phyloP scores from a whole-genome alignment of 2,888 invertebrate species.

The Drosophila meridiana region DNA sequence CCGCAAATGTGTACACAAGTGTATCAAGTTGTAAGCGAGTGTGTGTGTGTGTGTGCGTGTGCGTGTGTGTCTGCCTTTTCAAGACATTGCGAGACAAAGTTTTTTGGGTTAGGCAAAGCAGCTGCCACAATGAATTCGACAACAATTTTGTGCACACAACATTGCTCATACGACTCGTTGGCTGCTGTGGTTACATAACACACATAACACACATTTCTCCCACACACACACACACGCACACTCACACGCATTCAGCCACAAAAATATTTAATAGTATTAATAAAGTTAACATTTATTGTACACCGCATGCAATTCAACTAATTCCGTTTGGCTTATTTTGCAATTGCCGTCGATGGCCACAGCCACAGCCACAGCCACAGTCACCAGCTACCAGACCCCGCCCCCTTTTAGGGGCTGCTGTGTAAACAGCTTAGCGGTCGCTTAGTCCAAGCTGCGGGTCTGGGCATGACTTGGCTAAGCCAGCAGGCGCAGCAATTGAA shows the following conservation, averaged over 20 bases:
- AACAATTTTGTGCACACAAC: slow-evolving; percentile 47
- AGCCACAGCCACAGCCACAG: background rate
- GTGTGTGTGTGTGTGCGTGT: slow-evolving; percentile 1
- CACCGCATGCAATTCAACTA: slow-evolving; percentile 16
- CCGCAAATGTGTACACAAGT: slow-evolving; percentile 74
- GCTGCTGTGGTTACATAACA: slow-evolving; percentile 18
- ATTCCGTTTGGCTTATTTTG: slow-evolving; percentile 20
- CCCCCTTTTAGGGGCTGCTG: background rate
- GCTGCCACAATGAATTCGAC: slow-evolving; percentile 47
- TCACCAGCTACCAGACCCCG: background rate
- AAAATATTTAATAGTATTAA: slow-evolving; percentile 35
- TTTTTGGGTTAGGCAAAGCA: slow-evolving; percentile 25
- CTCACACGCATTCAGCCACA: background rate
- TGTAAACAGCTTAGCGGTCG: slow-evolving; percentile 51
- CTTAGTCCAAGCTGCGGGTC: slow-evolving; percentile 35
- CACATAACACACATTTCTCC: background rate
- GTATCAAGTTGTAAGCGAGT: slow-evolving; percentile 34
- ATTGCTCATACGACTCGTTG: slow-evolving; percentile 28
- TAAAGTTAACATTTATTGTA: slow-evolving; percentile 28
- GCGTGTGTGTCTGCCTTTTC: slow-evolving; percentile 5
- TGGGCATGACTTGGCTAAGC: slow-evolving; percentile 33
- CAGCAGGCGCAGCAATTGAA: slow-evolving; percentile 41
- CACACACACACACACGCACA: background rate
- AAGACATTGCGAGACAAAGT: slow-evolving; percentile 24
- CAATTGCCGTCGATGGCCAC: slow-evolving; percentile 22